These are phyloP conservation scores for Colinus virginianus DNA, from an alignment of 2,113 vertebrate genomes.

Conservation along the genomic window DNA sequence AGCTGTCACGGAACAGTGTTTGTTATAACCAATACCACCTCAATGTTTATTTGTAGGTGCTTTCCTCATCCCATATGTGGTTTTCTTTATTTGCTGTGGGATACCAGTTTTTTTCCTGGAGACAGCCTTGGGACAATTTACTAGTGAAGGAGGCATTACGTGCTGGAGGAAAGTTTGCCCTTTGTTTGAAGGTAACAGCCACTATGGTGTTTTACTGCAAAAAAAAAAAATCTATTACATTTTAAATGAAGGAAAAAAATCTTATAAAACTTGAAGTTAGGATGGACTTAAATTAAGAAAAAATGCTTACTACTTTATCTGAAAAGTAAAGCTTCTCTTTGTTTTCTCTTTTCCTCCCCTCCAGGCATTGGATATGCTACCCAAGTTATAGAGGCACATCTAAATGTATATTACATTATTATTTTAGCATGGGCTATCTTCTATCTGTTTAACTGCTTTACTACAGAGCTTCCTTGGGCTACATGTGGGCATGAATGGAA, in stretches of 20 bases:
- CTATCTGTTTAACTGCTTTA: constrained; percentile 98
- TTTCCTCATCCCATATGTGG: constrained; percentile 97
- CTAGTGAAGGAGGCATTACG: constrained; percentile 97
- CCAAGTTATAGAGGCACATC: constrained; percentile 96
- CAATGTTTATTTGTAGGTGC: constrained; percentile 83
- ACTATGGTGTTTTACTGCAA: neutral
- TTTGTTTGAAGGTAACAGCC: constrained; percentile 91
- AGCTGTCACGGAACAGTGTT: neutral
- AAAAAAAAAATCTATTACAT: neutral
- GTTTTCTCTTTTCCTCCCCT: neutral
- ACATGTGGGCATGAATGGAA: constrained; percentile 97
- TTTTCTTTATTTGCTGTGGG: constrained; percentile 98
- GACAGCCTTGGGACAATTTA: constrained; percentile 96
- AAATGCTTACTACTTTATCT: neutral
- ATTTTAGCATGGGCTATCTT: constrained; percentile 99
- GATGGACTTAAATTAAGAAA: no score
- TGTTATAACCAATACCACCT: neutral
- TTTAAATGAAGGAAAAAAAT: neutral
- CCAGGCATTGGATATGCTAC: constrained; percentile 97
- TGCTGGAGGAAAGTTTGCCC: constrained; percentile 98
- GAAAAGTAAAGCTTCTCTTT: neutral
- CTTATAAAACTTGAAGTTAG: neutral
- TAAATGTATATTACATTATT: constrained; percentile 97
- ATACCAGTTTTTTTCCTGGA: constrained; percentile 99
- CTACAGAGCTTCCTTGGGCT: constrained; percentile 96